Evolutionary conservation across 2,797 vertebrate genomes (phyloP).

Genomic region (Macropodus opercularis): DNA sequence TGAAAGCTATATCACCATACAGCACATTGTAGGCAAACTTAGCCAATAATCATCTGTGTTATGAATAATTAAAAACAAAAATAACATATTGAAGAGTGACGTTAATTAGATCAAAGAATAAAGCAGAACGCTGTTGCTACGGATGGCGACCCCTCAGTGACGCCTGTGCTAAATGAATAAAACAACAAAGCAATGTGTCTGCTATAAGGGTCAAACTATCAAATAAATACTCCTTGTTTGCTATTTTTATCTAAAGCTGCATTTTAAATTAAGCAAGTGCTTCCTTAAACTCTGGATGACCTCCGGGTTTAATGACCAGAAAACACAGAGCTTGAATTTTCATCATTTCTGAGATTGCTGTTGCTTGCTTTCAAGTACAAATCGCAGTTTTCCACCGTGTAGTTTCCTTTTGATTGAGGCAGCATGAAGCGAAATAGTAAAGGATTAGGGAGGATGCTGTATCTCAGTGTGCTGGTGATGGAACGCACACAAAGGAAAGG

Average conservation of each 20-base stretch:
- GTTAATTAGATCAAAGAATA: neutral
- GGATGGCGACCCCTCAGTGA: neutral
- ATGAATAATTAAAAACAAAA: conserved; percentile 1
- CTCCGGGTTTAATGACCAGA: conserved; percentile 7
- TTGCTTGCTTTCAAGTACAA: conserved; percentile 26
- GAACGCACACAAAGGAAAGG: conserved; percentile 30
- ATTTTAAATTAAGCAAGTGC: conserved; percentile 50
- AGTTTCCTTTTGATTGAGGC: conserved; percentile 20
- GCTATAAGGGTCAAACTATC: conserved; percentile 15
- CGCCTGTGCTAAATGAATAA: conserved; percentile 20
- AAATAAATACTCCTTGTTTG: conserved; percentile 32
- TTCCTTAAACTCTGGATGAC: conserved; percentile 51
- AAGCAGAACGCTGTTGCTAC: neutral
- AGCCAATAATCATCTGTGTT: neutral
- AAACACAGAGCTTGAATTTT: conserved; percentile 16
- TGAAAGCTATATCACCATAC: neutral
- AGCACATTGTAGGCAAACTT: neutral
- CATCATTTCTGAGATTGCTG: conserved; percentile 13
- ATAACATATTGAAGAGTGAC: neutral
- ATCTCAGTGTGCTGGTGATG: conserved; percentile 1
- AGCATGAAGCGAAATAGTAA: conserved; percentile 24
- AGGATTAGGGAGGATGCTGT: conserved; percentile 9
- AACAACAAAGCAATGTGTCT: conserved; percentile 17
- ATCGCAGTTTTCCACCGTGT: conserved; percentile 9
- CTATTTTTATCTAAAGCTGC: conserved; percentile 59